These are phyloP conservation scores for Chydorus sphaericus DNA, from an alignment of 2,888 invertebrate species.

Conservation along the genomic window DNA sequence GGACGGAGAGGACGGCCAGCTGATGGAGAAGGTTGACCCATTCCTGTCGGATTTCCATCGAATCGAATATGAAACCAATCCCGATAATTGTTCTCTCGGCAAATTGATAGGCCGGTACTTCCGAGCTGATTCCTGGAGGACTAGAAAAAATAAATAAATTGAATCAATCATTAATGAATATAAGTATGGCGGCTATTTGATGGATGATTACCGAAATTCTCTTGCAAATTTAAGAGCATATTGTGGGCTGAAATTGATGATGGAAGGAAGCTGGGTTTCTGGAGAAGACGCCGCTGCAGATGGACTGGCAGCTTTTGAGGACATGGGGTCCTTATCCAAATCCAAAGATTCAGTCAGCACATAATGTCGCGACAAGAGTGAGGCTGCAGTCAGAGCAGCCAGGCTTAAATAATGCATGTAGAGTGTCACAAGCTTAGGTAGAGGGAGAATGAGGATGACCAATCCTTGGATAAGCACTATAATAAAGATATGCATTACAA, in stretches of 20 bases:
- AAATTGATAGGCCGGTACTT: conserved; percentile 7
- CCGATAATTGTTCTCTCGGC: conserved; percentile 5
- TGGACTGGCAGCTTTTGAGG: conserved; percentile 1
- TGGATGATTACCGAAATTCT: conserved; percentile 12
- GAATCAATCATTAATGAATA: not conserved
- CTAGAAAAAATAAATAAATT: not conserved
- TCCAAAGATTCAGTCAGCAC: conserved; percentile 24
- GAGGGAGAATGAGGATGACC: conserved; percentile 33
- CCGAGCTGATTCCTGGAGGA: conserved; percentile 11
- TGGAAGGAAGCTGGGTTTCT: not conserved
- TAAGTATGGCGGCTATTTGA: not conserved
- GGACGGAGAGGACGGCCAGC: conserved; percentile 26
- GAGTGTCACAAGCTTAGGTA: conserved; percentile 32
- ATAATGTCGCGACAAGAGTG: conserved; percentile 32
- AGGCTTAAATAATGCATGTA: conserved; percentile 35
- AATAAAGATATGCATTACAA: conserved; percentile 18
- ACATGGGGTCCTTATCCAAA: not conserved
- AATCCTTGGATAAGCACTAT: conserved; percentile 34
- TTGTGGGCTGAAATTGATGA: conserved; percentile 11
- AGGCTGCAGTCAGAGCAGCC: conserved; percentile 30
- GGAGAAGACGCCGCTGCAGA: not conserved
- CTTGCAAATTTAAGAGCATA: conserved; percentile 13
- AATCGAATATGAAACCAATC: conserved; percentile 1
- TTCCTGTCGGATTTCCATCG: not conserved
- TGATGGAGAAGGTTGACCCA: conserved; percentile 25